phyloP scores from a whole-genome alignment of 2,113 vertebrate genomes.

The Pachyramphus minor region DNA sequence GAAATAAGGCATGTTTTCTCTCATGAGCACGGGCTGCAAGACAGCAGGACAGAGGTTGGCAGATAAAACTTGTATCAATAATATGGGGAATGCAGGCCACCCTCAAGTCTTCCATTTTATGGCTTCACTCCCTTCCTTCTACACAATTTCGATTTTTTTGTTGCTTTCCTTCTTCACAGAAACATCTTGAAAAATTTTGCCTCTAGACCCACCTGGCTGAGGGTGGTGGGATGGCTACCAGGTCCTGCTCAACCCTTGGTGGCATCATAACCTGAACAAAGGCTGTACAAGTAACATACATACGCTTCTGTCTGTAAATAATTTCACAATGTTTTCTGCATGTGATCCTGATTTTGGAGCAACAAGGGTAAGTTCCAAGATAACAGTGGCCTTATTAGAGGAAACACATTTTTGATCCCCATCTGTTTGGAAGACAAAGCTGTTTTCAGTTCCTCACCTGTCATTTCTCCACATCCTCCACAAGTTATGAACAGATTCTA shows the following conservation, averaged over 20 bases:
- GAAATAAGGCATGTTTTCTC: neutral
- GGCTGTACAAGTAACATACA: neutral
- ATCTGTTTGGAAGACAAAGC: neutral
- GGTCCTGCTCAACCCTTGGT: fast-evolving
- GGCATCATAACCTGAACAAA: neutral
- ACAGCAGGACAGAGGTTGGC: neutral
- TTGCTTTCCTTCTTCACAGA: neutral
- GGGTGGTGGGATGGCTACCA: neutral
- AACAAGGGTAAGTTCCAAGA: neutral
- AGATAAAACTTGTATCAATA: neutral
- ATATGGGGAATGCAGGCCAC: neutral
- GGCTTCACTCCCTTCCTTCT: neutral
- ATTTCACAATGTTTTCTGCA: neutral
- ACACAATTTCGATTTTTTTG: fast-evolving
- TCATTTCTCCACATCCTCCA: neutral
- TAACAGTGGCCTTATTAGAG: neutral
- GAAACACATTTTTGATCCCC: neutral
- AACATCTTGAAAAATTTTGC: neutral
- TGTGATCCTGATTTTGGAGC: neutral
- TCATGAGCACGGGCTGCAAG: fast-evolving
- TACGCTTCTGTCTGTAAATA: neutral
- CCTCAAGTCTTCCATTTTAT: neutral
- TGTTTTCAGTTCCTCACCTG: neutral
- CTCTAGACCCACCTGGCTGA: neutral
- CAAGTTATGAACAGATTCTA: neutral